Conservation (phyloP, 2,888 invertebrate species). For the Zootermopsis nevadensis region DNA sequence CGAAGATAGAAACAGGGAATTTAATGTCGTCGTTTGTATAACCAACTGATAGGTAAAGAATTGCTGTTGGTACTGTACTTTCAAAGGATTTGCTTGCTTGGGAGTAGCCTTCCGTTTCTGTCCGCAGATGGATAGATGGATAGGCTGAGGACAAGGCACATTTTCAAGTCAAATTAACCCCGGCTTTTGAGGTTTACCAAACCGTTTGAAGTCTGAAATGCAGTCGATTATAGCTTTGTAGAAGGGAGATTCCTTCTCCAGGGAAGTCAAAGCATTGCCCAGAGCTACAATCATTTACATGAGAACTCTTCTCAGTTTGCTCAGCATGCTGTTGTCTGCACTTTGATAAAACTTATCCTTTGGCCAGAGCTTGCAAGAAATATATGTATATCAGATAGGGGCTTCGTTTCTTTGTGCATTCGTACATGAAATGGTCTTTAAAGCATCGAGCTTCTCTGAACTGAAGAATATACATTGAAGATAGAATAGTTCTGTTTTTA, state of each 20-base stretch:
- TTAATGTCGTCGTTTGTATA: conserved; percentile 14
- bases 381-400: background rate
- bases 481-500: too few species aligned
- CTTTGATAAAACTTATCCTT: conserved; percentile 47
- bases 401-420: background rate
- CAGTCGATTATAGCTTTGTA: conserved; percentile 46
- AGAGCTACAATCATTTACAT: conserved; percentile 49
- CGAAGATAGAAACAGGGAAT: background rate
- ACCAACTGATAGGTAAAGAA: conserved; percentile 11
- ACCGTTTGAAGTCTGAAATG: conserved; percentile 50
- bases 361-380: conserved; percentile 28
- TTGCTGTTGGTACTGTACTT: background rate
- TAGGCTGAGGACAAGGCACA: conserved; percentile 38
- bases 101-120: background rate
- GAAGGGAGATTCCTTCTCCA: conserved; percentile 44
- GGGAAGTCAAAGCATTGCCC: conserved; percentile 47
- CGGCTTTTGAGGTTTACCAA: conserved; percentile 51
- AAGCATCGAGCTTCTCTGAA: background rate
- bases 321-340: background rate
- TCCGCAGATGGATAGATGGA: conserved; percentile 5
- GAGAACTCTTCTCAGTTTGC: conserved; percentile 41
- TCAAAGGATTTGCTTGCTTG: conserved; percentile 34
- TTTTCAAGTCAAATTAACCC: conserved; percentile 53
- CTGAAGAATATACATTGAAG: background rate
- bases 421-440: background rate